These are phyloP conservation scores for Marronus borbonicus DNA, from an alignment of 2,888 invertebrate genomes.

Conservation along the genomic window DNA sequence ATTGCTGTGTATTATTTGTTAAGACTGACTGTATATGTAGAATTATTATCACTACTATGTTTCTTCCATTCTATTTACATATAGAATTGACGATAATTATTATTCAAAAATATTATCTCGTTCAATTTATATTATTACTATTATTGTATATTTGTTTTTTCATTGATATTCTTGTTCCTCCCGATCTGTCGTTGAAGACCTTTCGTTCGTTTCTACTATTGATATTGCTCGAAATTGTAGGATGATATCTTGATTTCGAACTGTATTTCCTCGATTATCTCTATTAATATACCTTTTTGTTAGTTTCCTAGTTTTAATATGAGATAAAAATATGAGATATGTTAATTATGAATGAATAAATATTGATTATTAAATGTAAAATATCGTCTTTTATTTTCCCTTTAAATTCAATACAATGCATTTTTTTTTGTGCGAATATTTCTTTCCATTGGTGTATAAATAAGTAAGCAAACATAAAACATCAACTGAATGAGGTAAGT, in stretches of 20 bases:
- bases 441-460: too few species aligned
- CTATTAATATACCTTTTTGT: conserved; percentile 39
- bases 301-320: conserved; percentile 58
- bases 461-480: too few species aligned
- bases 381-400: conserved; percentile 45
- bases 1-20: conserved; percentile 66
- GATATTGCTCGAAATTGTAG: background rate
- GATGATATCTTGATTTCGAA: background rate
- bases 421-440: too few species aligned
- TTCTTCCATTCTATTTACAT: conserved; percentile 3
- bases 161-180: conserved; percentile 5
- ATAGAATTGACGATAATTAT: background rate
- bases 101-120: conserved; percentile 33
- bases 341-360: conserved; percentile 66
- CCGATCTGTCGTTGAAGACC: conserved; percentile 55
- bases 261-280: conserved; percentile 10
- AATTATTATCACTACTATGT: conserved; percentile 24
- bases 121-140: conserved; percentile 53
- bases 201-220: background rate
- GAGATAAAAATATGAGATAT: conserved; percentile 56
- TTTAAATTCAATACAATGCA: background rate
- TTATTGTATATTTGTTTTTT: conserved; percentile 58
- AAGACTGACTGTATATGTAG: conserved; percentile 65
- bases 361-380: conserved; percentile 64
- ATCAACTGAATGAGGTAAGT: too few species aligned